Evolutionary conservation across 2,797 vertebrate genomes (phyloP).

Genomic region (Capromys pilorides): DNA sequence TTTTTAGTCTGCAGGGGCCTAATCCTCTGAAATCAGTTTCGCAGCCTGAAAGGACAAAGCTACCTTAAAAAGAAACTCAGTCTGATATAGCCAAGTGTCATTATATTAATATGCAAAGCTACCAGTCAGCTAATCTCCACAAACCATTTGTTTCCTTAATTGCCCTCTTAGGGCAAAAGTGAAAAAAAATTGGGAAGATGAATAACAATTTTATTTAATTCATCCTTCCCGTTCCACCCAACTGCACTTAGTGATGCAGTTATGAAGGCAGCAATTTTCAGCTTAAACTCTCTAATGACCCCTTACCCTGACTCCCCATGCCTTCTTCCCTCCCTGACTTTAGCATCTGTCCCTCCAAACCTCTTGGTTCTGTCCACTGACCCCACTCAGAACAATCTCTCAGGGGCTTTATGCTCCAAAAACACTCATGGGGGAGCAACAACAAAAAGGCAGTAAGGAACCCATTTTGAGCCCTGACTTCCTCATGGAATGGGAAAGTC

Average conservation of each 20-base stretch:
- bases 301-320: not conserved
- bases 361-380: slow-evolving; percentile 10
- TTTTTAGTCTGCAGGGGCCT: slow-evolving; percentile 87
- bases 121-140: slow-evolving; percentile 93
- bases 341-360: slow-evolving; percentile 9
- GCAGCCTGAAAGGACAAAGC: slow-evolving; percentile 91
- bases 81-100: slow-evolving; percentile 92
- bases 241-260: slow-evolving; percentile 58
- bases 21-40: slow-evolving; percentile 92
- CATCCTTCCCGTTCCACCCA: slow-evolving; percentile 55
- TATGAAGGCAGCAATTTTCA: slow-evolving; percentile 70
- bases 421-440: not conserved
- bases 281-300: slow-evolving; percentile 46
- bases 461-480: not conserved
- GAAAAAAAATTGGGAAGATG: slow-evolving; percentile 83
- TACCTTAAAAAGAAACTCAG: slow-evolving; percentile 93
- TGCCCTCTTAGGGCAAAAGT: slow-evolving; percentile 96
- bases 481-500: not conserved
- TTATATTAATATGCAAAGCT: slow-evolving; percentile 95
- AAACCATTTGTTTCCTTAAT: slow-evolving; percentile 97
- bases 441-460: not conserved
- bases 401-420: not conserved
- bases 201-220: slow-evolving; percentile 82
- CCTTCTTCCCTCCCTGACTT: not conserved
- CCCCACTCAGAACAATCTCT: not conserved